Evolutionary conservation across 2,797 vertebrate species (phyloP).

Genomic region (Semaprochilodus insignis): DNA sequence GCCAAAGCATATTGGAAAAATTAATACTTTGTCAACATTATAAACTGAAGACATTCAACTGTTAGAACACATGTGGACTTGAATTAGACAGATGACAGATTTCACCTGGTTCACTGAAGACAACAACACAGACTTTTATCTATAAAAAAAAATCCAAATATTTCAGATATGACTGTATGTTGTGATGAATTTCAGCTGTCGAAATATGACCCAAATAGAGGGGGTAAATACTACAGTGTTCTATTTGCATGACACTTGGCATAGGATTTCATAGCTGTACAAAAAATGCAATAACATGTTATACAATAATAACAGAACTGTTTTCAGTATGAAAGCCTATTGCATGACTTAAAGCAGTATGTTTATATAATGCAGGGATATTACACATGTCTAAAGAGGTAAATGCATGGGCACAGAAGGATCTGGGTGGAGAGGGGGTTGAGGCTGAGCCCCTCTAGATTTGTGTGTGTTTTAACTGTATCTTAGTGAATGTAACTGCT

Average conservation of each 20-base stretch:
- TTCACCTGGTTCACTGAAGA: constrained; percentile 8
- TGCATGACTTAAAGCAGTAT: not conserved
- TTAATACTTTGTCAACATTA: constrained; percentile 16
- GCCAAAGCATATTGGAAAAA: not conserved
- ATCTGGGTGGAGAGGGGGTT: too few relatives aligned
- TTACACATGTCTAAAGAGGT: not conserved
- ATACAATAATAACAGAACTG: not conserved
- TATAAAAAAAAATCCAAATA: not conserved
- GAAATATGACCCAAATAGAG: not conserved
- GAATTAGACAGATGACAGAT: constrained; percentile 14
- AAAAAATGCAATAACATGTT: not conserved
- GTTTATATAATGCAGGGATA: not conserved
- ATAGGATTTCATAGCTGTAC: not conserved
- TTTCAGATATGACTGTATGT: constrained; percentile 26
- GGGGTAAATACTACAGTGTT: not conserved
- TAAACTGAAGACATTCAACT: constrained; percentile 20
- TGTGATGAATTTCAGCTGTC: constrained; percentile 23
- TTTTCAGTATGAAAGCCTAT: not conserved
- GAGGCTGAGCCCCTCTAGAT: too few relatives aligned
- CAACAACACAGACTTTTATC: constrained; percentile 8
- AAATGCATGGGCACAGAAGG: too few relatives aligned
- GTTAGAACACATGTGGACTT: constrained; percentile 27
- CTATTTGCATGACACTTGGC: not conserved
- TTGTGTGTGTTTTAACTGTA: too few relatives aligned
- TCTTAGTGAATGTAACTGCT: too few relatives aligned